Conservation (phyloP, 2,797 vertebrate genomes). For the Enteromius mattozi region DNA sequence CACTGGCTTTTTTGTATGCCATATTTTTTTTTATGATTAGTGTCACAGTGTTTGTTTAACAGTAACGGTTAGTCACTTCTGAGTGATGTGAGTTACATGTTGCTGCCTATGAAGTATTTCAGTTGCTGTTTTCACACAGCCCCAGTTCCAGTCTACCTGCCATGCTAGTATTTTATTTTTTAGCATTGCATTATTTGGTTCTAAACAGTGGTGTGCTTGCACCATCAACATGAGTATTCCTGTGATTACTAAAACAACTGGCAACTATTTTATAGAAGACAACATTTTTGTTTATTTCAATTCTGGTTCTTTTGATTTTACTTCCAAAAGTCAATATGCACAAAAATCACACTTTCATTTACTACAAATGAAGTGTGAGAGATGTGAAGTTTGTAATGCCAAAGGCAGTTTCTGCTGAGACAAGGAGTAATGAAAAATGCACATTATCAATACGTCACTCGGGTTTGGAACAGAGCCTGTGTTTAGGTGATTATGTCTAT, state of each 20-base stretch:
- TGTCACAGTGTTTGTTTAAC: too few relatives aligned
- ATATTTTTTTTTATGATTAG: too few relatives aligned
- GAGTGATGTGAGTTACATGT: not conserved
- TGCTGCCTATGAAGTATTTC: not conserved
- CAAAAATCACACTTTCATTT: not conserved
- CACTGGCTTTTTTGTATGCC: too few relatives aligned
- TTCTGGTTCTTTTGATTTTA: not conserved
- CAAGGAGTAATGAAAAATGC: not conserved
- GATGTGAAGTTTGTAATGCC: not conserved
- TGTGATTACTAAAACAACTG: not conserved
- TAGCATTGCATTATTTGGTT: not conserved
- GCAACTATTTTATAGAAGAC: not conserved
- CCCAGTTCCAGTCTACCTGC: not conserved
- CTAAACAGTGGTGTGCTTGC: not conserved
- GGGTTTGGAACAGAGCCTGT: constrained; percentile 30
- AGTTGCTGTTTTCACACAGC: not conserved
- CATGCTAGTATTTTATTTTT: not conserved
- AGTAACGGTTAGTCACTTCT: too few relatives aligned
- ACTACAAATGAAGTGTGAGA: not conserved
- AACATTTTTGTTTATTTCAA: not conserved
- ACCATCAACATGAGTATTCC: not conserved
- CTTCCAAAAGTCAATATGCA: not conserved
- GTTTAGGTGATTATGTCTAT: not conserved
- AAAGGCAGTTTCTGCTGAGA: not conserved
- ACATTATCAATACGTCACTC: not conserved